Percentiles rank a stretch among this genome's conserved stretches.
Evolutionary conservation across 2,797 vertebrate species (phyloP).

Genomic region (Microchirus variegatus): DNA sequence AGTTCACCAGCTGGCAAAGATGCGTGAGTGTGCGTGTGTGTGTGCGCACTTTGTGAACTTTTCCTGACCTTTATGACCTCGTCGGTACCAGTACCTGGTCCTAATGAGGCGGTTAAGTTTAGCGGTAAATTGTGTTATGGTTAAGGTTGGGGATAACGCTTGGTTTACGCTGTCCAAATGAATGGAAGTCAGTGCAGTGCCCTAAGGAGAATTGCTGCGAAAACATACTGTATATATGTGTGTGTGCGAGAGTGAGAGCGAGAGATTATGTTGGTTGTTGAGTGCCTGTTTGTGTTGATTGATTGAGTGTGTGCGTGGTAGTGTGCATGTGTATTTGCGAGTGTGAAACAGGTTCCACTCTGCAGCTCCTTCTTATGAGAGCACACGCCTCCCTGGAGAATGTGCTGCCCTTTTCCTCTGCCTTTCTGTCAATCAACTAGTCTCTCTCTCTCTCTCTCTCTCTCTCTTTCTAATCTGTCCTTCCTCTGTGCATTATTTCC

Average conservation of each 20-base stretch:
- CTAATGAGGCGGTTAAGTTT: no score
- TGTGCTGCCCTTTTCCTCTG: constrained; percentile 50
- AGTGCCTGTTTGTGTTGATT: constrained; percentile 34
- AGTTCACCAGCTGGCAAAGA: constrained; percentile 58
- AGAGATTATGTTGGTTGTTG: constrained; percentile 28
- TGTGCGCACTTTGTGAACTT: background rate
- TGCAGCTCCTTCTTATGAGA: constrained; percentile 30
- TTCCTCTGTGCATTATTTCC: background rate
- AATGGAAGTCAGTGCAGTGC: no score
- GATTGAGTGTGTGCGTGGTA: constrained; percentile 49
- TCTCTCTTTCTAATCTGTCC: background rate
- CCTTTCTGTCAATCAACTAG: background rate
- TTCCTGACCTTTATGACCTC: no score
- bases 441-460: background rate
- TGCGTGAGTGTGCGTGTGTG: constrained; percentile 11
- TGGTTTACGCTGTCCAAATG: no score
- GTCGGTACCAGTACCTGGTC: no score
- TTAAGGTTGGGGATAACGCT: no score
- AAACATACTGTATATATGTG: no score
- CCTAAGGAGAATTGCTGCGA: no score
- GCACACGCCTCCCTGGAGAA: constrained; percentile 38
- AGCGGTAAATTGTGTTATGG: no score
- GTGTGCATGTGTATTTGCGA: constrained; percentile 10
- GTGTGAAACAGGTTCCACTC: constrained; percentile 38
- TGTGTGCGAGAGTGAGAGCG: constrained; percentile 6